Base-by-base conservation (phyloP, 1,140 invertebrate genomes). In the Meteorus sp. region DNA sequence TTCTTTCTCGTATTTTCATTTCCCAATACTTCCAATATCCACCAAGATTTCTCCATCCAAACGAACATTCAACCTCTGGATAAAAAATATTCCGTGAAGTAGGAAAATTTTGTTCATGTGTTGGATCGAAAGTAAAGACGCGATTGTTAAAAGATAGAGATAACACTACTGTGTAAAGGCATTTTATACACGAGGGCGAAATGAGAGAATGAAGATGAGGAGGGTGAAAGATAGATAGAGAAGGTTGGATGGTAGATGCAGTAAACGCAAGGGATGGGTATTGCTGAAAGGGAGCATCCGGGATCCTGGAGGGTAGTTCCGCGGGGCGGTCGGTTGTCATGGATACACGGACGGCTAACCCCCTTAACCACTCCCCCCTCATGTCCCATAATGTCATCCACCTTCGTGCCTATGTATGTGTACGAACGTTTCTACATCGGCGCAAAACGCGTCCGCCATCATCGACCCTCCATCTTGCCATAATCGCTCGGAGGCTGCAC, bases 401-500 rank as follows among this genome's bases (percentile, higher is more conserved):
- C n/a, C n/a, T n/a, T n/a, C n/a, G n/a, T n/a, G n/a, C n/a, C n/a
- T n/a, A n/a, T n/a, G n/a, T n/a, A n/a, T n/a, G n/a, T n/a, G n/a
- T n/a, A n/a, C n/a, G n/a, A 1, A 43, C 8, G 41, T 8, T 20
- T 45, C 19, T 45, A 45, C 43, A 45, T 23, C 19, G 43, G 22
- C 43, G 41, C 41, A 31, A n/a, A n/a, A n/a, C n/a, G 29, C 47
- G 56, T 45, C 72, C 78, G 76, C 76, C 77, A 77, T 79, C 73
- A 77, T 78, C 76, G 76, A 77, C 71, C 78, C 78, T 78, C 78
- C 78, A 80, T 80, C 78, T 80, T 80, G 77, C 72, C 66, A 69
- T 72, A 70, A 69, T 63, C 60, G 56, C n/a, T n/a, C 41, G 54
- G 57, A 63, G 57, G 56, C 61, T 60, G 54, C 54, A 55, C 33